Evolutionary conservation across 2,797 vertebrate genomes (phyloP).

Genomic region (Graptemys geographica): DNA sequence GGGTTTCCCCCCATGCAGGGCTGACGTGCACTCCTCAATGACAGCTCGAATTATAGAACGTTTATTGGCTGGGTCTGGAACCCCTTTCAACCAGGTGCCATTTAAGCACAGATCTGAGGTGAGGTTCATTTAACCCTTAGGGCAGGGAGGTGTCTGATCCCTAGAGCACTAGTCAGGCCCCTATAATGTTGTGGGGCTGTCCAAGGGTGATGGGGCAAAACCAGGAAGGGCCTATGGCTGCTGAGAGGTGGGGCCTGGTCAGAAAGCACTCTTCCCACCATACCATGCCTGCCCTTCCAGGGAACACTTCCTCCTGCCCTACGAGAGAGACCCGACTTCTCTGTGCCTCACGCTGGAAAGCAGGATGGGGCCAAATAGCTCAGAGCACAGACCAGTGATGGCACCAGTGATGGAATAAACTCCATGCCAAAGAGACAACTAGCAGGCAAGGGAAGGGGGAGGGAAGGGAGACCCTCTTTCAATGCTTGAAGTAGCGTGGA

Average conservation of each 20-base stretch:
- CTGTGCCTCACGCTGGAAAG: neutral
- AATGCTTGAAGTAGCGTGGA: neutral
- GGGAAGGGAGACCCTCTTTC: neutral
- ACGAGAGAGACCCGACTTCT: neutral
- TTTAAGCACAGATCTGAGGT: neutral
- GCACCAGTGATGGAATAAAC: neutral
- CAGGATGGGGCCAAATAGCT: neutral
- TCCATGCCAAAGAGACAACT: neutral
- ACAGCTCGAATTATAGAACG: neutral
- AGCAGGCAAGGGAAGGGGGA: neutral
- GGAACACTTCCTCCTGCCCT: neutral
- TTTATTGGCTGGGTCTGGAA: neutral
- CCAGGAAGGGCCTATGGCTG: neutral
- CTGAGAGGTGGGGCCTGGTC: neutral
- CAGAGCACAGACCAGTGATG: neutral
- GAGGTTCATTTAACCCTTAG: neutral
- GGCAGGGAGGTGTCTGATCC: neutral
- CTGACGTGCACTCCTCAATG: neutral
- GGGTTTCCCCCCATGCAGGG: neutral
- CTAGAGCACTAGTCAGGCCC: fast-evolving
- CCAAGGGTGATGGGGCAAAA: neutral
- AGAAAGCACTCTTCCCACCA: neutral
- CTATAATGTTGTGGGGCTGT: fast-evolving
- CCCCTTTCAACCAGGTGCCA: neutral
- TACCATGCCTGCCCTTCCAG: neutral